Conservation (phyloP, 2,113 vertebrate species). For the Dromiciops gliroides region DNA sequence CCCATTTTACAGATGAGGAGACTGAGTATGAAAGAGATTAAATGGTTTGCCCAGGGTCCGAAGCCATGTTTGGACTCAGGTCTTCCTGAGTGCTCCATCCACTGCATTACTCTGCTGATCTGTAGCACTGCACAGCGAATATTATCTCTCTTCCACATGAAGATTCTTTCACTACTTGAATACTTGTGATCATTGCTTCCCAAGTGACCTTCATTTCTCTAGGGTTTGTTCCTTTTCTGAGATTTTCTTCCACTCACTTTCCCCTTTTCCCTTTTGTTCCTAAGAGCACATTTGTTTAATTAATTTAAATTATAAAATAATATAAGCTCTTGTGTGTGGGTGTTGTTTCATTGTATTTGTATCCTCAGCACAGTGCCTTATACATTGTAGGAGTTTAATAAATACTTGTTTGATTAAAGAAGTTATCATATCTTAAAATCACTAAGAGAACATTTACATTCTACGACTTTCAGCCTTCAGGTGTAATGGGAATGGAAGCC, state of each 20-base stretch:
- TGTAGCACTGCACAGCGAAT: neutral
- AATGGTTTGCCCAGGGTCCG: neutral
- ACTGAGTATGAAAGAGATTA: neutral
- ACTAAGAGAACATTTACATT: neutral
- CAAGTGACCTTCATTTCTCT: neutral
- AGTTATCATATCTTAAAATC: neutral
- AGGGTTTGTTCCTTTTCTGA: neutral
- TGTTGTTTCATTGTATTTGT: neutral
- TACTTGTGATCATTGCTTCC: neutral
- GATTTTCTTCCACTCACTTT: neutral
- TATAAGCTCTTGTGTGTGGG: neutral
- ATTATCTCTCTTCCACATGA: neutral
- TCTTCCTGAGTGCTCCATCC: too few relatives aligned
- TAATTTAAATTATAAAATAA: neutral
- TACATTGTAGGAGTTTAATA: neutral
- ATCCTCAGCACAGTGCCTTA: neutral
- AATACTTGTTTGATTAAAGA: neutral
- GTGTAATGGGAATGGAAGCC: neutral
- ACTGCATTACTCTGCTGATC: too few relatives aligned
- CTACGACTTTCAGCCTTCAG: neutral
- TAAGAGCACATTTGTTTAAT: neutral
- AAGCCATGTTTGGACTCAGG: neutral
- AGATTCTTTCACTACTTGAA: neutral
- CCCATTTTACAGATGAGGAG: neutral
- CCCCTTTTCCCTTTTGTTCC: too few relatives aligned